phyloP scores from a whole-genome alignment of 1,140 invertebrate species.

The Neodiprion pinetum region DNA sequence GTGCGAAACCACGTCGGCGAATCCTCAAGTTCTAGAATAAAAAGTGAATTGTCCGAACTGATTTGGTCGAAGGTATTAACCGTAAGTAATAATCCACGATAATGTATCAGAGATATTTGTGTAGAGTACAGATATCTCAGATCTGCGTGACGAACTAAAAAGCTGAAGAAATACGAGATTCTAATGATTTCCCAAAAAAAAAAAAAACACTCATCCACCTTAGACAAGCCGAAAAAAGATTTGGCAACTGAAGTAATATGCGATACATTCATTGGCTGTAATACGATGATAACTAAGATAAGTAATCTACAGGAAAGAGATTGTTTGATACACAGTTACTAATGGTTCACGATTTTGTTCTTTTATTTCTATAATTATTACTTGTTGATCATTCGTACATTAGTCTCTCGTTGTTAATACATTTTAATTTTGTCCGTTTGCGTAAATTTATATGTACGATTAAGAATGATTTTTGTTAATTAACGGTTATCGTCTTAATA shows the following conservation, averaged over 20 bases:
- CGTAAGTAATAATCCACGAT: background rate
- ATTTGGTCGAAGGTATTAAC: background rate
- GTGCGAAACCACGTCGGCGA: background rate
- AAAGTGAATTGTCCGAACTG: background rate
- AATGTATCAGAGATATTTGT: too few relatives aligned
- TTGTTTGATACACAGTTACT: conserved; percentile 7
- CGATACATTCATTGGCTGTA: too few relatives aligned
- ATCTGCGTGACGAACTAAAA: too few relatives aligned
- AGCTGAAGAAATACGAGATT: too few relatives aligned
- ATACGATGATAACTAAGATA: too few relatives aligned
- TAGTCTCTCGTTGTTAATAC: conserved; percentile 37
- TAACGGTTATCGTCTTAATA: conserved; percentile 47
- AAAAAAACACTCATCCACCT: too few relatives aligned
- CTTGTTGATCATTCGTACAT: conserved; percentile 48
- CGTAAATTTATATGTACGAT: conserved; percentile 29
- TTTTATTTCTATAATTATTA: conserved; percentile 42
- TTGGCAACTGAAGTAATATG: too few relatives aligned
- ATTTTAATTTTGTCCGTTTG: conserved; percentile 31
- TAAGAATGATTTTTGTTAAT: conserved; percentile 14
- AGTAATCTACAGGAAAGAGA: too few relatives aligned
- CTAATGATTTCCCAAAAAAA: too few relatives aligned
- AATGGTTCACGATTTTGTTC: conserved; percentile 39
- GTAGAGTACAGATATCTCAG: too few relatives aligned
- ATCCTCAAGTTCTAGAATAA: background rate
- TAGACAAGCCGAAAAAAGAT: too few relatives aligned